These are phyloP conservation scores for Cynaeus angustus DNA, from an alignment of 2,888 invertebrate species.

Conservation along the genomic window DNA sequence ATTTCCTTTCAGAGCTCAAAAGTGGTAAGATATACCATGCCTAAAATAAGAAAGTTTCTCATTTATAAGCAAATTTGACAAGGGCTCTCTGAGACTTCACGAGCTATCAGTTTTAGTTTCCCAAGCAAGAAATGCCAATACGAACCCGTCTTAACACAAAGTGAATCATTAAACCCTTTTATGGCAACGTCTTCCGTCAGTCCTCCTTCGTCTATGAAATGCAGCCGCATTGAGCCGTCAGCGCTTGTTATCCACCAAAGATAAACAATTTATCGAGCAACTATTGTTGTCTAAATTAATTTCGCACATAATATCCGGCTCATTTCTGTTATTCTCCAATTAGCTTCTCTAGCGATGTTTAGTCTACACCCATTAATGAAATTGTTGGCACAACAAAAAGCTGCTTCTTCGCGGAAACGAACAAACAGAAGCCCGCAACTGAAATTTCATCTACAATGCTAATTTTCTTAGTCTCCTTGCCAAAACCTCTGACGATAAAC, in stretches of 20 bases:
- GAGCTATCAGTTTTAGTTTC: no score
- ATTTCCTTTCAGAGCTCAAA: no score
- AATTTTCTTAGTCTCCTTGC: no score
- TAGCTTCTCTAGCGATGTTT: not conserved
- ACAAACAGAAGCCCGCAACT: no score
- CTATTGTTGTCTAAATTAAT: conserved; percentile 30
- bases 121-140: conserved; percentile 1
- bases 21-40: no score
- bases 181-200: conserved; percentile 1
- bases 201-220: not conserved
- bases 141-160: not conserved
- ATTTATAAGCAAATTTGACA: no score
- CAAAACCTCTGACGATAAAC: no score
- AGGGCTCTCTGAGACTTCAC: no score
- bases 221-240: conserved; percentile 29
- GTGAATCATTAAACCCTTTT: conserved; percentile 1
- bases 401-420: no score
- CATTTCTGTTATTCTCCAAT: conserved; percentile 18
- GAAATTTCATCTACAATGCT: no score
- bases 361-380: not conserved
- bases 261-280: conserved; percentile 24
- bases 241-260: conserved; percentile 16
- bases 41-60: no score
- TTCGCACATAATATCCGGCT: conserved; percentile 29
- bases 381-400: no score